These are phyloP conservation scores for Drosophila diplacantha DNA, from an alignment of 2,888 invertebrate species.

Conservation along the genomic window DNA sequence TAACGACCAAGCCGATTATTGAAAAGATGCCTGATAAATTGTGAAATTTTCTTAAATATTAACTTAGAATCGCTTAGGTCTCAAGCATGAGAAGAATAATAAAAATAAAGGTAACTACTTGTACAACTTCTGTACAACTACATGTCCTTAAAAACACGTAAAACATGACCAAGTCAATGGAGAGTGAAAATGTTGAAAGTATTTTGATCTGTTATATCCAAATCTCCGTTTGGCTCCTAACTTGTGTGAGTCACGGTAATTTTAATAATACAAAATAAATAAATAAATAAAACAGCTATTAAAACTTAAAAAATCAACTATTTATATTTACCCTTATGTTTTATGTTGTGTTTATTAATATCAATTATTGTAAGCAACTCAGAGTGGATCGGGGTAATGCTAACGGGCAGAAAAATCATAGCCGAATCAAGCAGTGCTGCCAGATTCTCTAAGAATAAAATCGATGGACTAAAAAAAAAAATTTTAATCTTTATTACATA, in stretches of 20 bases:
- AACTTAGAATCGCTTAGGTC: neutral
- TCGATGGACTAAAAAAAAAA: too few species aligned
- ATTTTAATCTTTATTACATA: too few species aligned
- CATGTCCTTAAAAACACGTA: neutral
- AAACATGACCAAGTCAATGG: neutral
- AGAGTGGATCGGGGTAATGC: too few species aligned
- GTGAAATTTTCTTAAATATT: neutral
- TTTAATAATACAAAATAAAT: neutral
- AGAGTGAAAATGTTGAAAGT: neutral
- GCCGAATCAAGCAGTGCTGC: too few species aligned
- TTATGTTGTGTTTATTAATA: neutral
- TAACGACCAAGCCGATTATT: constrained; percentile 3
- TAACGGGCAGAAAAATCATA: too few species aligned
- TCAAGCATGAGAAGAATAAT: neutral
- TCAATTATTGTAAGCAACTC: too few species aligned
- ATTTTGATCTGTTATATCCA: neutral
- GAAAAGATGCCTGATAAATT: constrained; percentile 11
- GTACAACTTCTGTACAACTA: neutral
- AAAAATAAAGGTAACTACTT: neutral
- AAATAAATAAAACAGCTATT: neutral
- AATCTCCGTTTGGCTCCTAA: neutral
- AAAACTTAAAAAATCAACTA: neutral
- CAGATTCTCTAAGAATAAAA: too few species aligned
- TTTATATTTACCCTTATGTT: neutral
- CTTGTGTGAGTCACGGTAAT: neutral